Evolutionary conservation across 2,113 vertebrate genomes (phyloP).

Genomic region (Microtus oregoni): DNA sequence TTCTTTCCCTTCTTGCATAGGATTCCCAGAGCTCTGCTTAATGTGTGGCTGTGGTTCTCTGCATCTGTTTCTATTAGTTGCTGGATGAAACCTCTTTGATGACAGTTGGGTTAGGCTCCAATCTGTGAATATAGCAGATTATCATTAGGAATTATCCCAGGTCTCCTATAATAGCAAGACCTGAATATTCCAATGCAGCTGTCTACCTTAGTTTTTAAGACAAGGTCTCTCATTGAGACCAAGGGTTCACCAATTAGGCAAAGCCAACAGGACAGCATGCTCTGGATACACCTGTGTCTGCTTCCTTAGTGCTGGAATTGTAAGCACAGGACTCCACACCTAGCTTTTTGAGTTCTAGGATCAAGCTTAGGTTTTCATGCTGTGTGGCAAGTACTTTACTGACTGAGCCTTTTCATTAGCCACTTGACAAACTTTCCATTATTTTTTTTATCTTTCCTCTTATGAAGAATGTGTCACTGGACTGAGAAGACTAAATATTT

Average conservation of each 20-base stretch:
- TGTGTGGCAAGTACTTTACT: neutral
- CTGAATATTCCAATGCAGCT: neutral
- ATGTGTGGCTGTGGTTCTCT: neutral
- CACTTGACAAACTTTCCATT: neutral
- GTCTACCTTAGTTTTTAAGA: neutral
- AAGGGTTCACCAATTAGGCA: neutral
- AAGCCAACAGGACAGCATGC: neutral
- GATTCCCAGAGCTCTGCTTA: neutral
- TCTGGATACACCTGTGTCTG: neutral
- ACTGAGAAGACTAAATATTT: neutral
- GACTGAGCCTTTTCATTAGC: neutral
- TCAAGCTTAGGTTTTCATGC: neutral
- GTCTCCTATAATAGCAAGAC: neutral
- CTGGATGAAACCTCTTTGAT: neutral
- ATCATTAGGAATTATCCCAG: neutral
- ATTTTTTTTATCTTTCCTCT: neutral
- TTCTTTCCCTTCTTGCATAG: neutral
- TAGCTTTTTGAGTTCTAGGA: neutral
- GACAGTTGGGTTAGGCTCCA: neutral
- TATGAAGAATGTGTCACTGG: neutral
- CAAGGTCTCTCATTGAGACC: neutral
- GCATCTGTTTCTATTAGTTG: neutral
- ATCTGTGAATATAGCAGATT: neutral
- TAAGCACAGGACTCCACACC: neutral
- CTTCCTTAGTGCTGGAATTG: neutral